Percentiles rank a stretch among this genome's conserved stretches.
Conservation (phyloP, 2,797 vertebrate species). For the Pangasius krempfi region DNA sequence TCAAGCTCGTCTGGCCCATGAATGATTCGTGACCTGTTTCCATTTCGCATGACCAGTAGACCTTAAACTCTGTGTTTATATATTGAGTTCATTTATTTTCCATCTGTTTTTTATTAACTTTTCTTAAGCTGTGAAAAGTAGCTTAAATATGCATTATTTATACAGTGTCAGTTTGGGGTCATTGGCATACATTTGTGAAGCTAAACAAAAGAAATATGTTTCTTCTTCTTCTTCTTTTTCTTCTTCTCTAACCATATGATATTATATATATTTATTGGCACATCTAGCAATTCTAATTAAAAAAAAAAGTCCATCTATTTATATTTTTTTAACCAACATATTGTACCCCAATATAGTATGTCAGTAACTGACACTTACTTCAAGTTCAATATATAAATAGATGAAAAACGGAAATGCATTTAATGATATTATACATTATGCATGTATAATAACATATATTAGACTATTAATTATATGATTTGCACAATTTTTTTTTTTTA, state of each 20-base stretch:
- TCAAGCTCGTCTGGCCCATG: background rate
- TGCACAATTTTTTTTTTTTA: too few relatives aligned
- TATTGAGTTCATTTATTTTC: background rate
- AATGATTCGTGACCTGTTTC: slow-evolving; percentile 13
- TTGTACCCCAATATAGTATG: background rate
- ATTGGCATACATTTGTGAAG: background rate
- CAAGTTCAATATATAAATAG: background rate
- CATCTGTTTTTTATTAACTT: slow-evolving; percentile 12
- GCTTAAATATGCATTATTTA: background rate
- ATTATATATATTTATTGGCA: background rate
- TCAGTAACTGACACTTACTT: background rate
- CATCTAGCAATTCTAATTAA: background rate
- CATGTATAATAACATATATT: background rate
- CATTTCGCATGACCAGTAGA: background rate
- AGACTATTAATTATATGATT: background rate
- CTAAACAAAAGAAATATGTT: background rate
- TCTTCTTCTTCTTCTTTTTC: too few relatives aligned
- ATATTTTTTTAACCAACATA: background rate
- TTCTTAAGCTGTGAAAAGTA: background rate
- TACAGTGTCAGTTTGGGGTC: background rate
- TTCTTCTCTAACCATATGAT: background rate
- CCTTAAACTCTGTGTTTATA: background rate
- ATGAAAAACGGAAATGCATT: background rate
- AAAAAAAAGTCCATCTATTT: background rate
- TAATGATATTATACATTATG: background rate